Conservation (phyloP, 2,888 invertebrate genomes). For the Apodemia hepburni region DNA sequence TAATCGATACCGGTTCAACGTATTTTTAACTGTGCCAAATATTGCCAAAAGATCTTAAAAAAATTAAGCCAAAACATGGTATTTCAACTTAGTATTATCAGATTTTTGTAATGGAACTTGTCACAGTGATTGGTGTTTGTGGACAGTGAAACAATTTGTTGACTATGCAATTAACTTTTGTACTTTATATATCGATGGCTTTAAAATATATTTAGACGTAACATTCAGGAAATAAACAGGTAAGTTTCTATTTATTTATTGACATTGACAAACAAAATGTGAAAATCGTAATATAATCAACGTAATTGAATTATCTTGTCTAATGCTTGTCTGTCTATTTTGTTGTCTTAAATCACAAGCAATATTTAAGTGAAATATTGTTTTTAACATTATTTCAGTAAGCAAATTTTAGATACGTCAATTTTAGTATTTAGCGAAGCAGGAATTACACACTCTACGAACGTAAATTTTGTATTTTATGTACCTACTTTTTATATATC, state of each 20-base stretch:
- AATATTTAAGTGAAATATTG: not conserved
- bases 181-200: constrained; percentile 5
- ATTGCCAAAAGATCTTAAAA: not conserved
- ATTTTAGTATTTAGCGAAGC: no score
- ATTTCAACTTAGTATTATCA: constrained; percentile 28
- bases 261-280: not conserved
- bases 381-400: not conserved
- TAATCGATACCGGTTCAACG: constrained; percentile 63
- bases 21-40: constrained; percentile 23
- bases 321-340: no score
- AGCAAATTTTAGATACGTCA: not conserved
- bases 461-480: not conserved
- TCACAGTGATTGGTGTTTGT: constrained; percentile 47
- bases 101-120: constrained; percentile 35
- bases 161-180: constrained; percentile 30
- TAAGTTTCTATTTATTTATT: not conserved
- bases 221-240: constrained; percentile 9
- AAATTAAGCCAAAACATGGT: not conserved
- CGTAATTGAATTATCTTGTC: constrained; percentile 17
- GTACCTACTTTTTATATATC: not conserved
- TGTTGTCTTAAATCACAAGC: not conserved
- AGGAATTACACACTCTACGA: not conserved
- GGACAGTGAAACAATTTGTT: constrained; percentile 41
- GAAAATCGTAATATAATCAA: constrained; percentile 6
- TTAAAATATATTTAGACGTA: not conserved